Conservation (phyloP, 2,113 vertebrate species). For the Mormyrus iriodes region DNA sequence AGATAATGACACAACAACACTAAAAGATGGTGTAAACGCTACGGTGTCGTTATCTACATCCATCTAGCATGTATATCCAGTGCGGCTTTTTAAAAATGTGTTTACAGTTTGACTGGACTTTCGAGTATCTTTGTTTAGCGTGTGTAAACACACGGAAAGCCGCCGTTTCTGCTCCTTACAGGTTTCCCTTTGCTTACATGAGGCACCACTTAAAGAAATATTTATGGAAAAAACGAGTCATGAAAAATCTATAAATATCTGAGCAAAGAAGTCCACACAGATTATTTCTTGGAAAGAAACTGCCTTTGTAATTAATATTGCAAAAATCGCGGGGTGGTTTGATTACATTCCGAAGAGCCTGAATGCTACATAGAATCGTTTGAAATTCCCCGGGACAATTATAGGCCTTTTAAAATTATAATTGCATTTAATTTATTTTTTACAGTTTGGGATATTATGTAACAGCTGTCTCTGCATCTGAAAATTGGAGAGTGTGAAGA, state of each 20-base stretch:
- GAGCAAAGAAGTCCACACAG: neutral
- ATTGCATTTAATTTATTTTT: neutral
- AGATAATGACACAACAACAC: neutral
- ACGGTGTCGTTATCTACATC: neutral
- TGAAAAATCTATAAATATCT: slow-evolving; percentile 22
- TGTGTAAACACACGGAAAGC: neutral
- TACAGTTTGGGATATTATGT: neutral
- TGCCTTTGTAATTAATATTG: neutral
- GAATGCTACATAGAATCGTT: neutral
- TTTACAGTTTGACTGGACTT: neutral
- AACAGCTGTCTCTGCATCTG: slow-evolving; percentile 27
- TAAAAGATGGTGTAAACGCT: neutral
- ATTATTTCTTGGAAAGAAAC: neutral
- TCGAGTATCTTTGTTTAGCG: neutral
- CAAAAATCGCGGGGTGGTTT: neutral
- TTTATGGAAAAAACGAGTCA: neutral
- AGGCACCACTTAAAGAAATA: slow-evolving; percentile 4
- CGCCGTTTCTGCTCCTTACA: neutral
- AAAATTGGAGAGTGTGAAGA: slow-evolving; percentile 26
- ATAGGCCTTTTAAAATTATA: neutral
- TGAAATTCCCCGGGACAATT: neutral
- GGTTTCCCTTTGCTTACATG: neutral
- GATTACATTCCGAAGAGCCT: neutral
- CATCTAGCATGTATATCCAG: neutral
- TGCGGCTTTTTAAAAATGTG: neutral